These are phyloP conservation scores for Hylyphantes graminicola DNA, from an alignment of 1,140 invertebrate genomes.

Conservation along the genomic window DNA sequence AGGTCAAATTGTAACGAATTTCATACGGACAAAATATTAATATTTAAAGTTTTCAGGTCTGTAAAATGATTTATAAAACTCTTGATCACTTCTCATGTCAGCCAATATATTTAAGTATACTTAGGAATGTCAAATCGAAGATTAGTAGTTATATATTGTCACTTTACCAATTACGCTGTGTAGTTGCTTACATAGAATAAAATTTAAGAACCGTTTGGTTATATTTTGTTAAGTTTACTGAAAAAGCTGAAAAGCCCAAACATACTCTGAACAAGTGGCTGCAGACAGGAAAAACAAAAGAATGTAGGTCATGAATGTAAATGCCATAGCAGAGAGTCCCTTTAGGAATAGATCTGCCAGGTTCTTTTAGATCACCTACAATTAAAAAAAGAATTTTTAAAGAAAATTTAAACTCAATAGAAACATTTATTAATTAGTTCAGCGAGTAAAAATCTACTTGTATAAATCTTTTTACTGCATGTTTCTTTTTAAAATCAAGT, in stretches of 20 bases:
- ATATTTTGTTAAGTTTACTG: background rate
- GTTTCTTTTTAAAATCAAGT: background rate
- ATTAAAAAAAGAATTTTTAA: slow-evolving; percentile 38
- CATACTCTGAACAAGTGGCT: slow-evolving; percentile 78
- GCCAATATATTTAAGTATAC: no score
- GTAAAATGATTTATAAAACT: no score
- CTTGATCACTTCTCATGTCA: no score
- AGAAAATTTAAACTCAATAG: background rate
- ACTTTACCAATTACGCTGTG: background rate
- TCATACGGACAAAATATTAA: no score
- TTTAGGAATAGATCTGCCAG: slow-evolving; percentile 89
- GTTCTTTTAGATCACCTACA: slow-evolving; percentile 91
- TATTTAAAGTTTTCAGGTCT: no score
- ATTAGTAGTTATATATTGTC: no score
- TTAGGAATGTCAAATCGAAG: no score
- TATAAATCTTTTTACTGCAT: background rate
- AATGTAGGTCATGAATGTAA: slow-evolving; percentile 93
- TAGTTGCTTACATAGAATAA: background rate
- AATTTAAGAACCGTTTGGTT: background rate
- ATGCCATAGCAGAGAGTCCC: slow-evolving; percentile 92
- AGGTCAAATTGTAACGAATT: no score
- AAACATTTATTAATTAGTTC: background rate
- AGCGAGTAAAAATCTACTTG: background rate
- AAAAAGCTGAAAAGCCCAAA: background rate
- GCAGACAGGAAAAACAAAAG: slow-evolving; percentile 86